phyloP scores from a whole-genome alignment of 1,140 invertebrate genomes.

The Pachyrhynchus sulphureomaculatus region DNA sequence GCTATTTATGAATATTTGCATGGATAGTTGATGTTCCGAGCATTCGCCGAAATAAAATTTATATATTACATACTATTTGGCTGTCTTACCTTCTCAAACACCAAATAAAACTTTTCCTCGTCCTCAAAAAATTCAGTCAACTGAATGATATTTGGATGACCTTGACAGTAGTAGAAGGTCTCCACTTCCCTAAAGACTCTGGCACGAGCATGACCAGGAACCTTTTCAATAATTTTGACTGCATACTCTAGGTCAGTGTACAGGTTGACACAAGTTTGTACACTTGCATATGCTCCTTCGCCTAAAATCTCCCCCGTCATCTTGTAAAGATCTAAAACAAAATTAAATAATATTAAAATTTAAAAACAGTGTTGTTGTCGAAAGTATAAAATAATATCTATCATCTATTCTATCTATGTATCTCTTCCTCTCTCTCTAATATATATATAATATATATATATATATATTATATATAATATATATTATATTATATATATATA shows the following conservation, averaged over 20 bases:
- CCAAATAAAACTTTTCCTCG: slow-evolving; percentile 93
- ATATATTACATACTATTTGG: no score
- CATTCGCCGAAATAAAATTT: no score
- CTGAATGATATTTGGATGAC: slow-evolving; percentile 96
- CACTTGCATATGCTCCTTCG: slow-evolving; percentile 94
- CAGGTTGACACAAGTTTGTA: slow-evolving; percentile 89
- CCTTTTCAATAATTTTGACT: slow-evolving; percentile 97
- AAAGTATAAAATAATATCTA: no score
- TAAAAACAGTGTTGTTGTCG: no score
- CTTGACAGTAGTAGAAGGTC: slow-evolving; percentile 96
- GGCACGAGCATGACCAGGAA: slow-evolving; percentile 85
- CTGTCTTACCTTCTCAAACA: slow-evolving; percentile 94
- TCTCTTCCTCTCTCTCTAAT: no score
- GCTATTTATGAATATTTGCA: no score
- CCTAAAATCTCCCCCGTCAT: slow-evolving; percentile 94
- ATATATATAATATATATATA: no score
- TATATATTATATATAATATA: no score
- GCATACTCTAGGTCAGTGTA: slow-evolving; percentile 92
- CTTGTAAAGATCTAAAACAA: slow-evolving; percentile 90
- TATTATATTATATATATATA: no score
- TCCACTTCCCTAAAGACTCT: slow-evolving; percentile 97
- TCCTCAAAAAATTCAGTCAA: slow-evolving; percentile 97
- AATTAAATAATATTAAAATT: no score
- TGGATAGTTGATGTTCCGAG: no score
- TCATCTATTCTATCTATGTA: no score